phyloP scores from a whole-genome alignment of 2,113 vertebrate genomes.

The Canis aureus region DNA sequence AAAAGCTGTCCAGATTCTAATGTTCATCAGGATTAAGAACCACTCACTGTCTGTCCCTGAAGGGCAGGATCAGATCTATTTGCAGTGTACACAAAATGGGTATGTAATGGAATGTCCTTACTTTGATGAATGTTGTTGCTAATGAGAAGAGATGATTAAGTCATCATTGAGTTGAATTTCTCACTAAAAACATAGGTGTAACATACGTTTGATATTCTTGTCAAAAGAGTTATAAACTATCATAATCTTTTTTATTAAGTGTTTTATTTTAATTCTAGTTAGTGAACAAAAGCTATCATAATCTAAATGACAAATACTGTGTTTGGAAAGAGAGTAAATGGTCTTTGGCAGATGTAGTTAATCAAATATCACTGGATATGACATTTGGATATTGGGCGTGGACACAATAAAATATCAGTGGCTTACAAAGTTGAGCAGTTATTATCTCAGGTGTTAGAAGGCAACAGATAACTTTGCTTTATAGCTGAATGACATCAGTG shows the following conservation, averaged over 20 bases:
- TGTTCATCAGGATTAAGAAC: constrained; percentile 7
- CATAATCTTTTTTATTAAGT: background rate
- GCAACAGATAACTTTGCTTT: background rate
- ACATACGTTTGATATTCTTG: background rate
- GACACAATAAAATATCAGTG: background rate
- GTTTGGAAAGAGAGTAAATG: background rate
- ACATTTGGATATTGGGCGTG: background rate
- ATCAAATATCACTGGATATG: background rate
- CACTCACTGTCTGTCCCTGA: background rate
- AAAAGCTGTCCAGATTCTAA: background rate
- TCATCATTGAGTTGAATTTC: background rate
- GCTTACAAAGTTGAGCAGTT: background rate
- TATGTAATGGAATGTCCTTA: background rate
- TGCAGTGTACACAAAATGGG: background rate
- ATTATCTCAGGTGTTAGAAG: background rate
- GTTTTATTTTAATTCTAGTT: background rate
- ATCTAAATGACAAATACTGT: background rate
- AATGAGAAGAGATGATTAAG: background rate
- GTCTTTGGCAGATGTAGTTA: constrained; percentile 7
- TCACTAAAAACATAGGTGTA: background rate
- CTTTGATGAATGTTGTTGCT: background rate
- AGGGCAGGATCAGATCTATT: background rate
- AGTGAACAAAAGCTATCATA: background rate
- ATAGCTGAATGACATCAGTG: background rate
- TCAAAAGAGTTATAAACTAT: background rate